phyloP scores from a whole-genome alignment of 2,113 vertebrate species.

The Glareola pratincola region DNA sequence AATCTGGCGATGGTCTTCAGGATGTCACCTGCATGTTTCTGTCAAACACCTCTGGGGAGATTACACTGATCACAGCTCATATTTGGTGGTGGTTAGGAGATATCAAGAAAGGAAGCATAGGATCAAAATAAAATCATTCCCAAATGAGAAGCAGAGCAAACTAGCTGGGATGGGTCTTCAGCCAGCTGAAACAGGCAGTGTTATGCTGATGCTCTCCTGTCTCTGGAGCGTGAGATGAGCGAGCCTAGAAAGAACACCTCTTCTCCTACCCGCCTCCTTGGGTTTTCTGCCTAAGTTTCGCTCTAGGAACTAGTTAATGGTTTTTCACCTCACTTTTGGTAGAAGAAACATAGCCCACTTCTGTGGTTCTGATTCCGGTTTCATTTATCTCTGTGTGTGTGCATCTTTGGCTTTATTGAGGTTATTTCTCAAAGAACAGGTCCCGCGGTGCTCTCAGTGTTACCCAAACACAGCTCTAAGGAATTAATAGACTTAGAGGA shows the following conservation, averaged over 20 bases:
- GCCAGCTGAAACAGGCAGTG: neutral
- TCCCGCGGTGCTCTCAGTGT: neutral
- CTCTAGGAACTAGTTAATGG: neutral
- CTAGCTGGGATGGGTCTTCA: neutral
- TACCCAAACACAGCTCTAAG: neutral
- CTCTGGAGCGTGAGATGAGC: neutral
- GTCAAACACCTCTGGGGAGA: neutral
- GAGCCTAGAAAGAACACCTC: neutral
- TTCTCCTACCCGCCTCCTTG: neutral
- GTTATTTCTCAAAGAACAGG: neutral
- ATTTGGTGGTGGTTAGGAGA: neutral
- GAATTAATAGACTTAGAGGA: neutral
- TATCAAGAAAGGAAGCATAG: neutral
- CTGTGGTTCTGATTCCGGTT: neutral
- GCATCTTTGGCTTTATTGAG: neutral
- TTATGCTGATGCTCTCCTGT: rapidly evolving
- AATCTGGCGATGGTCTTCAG: neutral
- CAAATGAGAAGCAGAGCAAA: neutral
- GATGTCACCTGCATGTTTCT: neutral
- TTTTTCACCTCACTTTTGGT: neutral
- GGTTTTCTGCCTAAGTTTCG: neutral
- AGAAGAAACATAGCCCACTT: neutral
- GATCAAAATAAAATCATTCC: neutral
- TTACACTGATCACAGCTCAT: neutral
- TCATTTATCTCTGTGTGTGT: neutral